Conservation (phyloP, 2,888 invertebrate species). For the Pinctada fucata region DNA sequence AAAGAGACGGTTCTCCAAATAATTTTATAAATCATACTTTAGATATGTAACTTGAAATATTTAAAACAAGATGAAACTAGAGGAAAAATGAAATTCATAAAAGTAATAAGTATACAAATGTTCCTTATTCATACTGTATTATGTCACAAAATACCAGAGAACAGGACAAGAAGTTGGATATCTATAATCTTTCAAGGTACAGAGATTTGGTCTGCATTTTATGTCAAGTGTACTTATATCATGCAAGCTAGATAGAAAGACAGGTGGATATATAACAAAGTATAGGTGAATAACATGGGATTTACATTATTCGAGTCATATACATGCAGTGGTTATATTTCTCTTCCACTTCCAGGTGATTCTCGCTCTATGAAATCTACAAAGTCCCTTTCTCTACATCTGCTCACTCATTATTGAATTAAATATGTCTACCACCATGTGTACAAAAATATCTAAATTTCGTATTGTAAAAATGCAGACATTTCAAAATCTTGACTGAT, state of each 20-base stretch:
- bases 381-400: background rate
- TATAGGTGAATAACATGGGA: conserved; percentile 11
- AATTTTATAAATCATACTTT: no score
- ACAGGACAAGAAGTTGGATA: no score
- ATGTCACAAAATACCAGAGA: no score
- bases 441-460: background rate
- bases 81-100: no score
- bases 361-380: no score
- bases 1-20: no score
- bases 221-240: background rate
- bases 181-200: no score
- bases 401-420: background rate
- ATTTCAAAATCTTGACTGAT: conserved; percentile 2
- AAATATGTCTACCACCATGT: background rate
- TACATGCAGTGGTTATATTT: background rate
- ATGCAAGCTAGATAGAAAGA: background rate
- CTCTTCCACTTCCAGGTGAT: background rate
- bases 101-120: no score
- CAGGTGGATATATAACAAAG: conserved; percentile 1
- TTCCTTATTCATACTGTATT: no score
- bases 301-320: background rate
- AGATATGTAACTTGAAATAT: no score
- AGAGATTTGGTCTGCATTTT: background rate
- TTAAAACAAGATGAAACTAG: no score
- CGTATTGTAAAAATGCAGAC: conserved; percentile 7